Base-by-base conservation (phyloP, 2,797 vertebrate species). In the Silurus aristotelis region DNA sequence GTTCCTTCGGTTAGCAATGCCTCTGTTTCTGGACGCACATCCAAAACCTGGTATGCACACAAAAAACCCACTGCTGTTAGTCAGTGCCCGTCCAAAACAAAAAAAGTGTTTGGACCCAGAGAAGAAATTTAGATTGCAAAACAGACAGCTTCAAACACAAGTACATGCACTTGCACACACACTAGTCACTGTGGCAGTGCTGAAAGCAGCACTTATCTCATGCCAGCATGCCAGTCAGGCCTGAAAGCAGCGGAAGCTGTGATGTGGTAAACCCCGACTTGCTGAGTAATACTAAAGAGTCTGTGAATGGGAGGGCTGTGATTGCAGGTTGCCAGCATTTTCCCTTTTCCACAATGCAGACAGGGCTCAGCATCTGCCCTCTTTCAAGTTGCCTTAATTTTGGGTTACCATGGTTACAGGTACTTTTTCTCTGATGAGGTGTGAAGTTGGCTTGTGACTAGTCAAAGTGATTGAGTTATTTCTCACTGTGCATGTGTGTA, bases 21-120 rank as follows among this genome's bases (percentile, higher is more conserved):
- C 79, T 97, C 96, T 0, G 95, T 96, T 89, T 97, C 96, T 0
- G 97, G 97, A 88, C 94, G 94, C 31, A 98, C 91, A 55, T 99
- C 97, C 2, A 99, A 95, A 78, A 99, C 97, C 98, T 99, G 93
- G 81, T 61, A 87, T 70, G 66, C 8, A 56, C 46, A 83, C 38
- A 82, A 84, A 31, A 86, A 17, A 89, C 68, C 83, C 85, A 91
- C 88, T 80, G 90, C 90, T 92, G 92, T 90, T 91, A 93, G 92
- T 93, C 91, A 94, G 92, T 92, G 89, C 56, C 76, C 43, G 38
- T 80, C 48, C 10, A 43, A 92, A 91, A 92, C 84, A 86, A 87
- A 87, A 88, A 78, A 71, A 76, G 64, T 82, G 87, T 84, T 85
- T 82, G 80, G 82, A 80, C 75, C 31, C 72, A 87, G 89, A 92